Base-by-base conservation (phyloP, 1,140 invertebrate genomes). In the Eciton burchellii region DNA sequence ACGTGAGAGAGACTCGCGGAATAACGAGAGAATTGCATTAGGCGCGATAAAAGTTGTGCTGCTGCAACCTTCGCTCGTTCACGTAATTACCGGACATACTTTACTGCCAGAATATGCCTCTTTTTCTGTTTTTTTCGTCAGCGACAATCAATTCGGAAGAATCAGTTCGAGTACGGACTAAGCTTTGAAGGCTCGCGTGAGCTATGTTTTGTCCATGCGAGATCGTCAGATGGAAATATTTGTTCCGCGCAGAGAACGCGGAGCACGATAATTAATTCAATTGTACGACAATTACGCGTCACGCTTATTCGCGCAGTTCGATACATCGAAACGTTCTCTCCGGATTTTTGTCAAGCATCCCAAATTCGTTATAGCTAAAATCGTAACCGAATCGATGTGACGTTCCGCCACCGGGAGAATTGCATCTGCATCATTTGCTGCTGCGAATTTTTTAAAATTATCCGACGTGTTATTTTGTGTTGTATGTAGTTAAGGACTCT, bases 21-120 rank as follows among this genome's bases (percentile, higher is more conserved):
- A 85, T 85, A 86, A 86, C 85, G 65, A 86, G 85, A 47, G 60
- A 86, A 87, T 87, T 60, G 85, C 84, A 83, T 87, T 85, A 83
- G 45, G 52, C 45, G 45, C 56, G 52, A 77, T 76, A 66, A 86
- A 77, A 85, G 62, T 60, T 62, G n/a, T 11, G 11, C 57, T 19
- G 24, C 54, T 71, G 65, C 66, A 57, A 56, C 21, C 19, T 76
- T 14, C 57, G 26, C 70, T 68, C 62, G 24, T 52, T 62, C 77
- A 47, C 49, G 62, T 73, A 77, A 83, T 74, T 81, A 83, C 41
- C 73, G 72, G 83, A 79, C 66, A 83, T 79, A 74, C 57, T 85
- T 82, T 52, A 63, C 76, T 57, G 26, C 11, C n/a, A 16, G 24
- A 62, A 43, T 29, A 21, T 77, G 63, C 6, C 35, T 35, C 35